A percentile compares a stretch with the other conserved stretches of the same genome.
Conservation (phyloP, 2,797 vertebrate genomes). For the Leuciscus waleckii region DNA sequence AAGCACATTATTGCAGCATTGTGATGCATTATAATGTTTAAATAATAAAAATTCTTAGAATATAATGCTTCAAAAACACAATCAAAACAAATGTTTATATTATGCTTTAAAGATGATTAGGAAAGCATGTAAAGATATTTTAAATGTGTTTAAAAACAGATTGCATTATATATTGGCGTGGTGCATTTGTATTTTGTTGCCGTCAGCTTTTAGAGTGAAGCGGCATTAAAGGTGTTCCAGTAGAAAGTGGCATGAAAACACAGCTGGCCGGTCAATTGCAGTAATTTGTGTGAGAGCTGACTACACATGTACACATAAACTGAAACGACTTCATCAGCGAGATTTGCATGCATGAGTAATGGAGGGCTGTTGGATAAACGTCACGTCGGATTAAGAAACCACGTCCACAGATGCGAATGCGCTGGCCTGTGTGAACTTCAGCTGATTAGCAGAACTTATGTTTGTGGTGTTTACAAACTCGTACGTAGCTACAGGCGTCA, state of each 20-base stretch:
- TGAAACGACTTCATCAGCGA: constrained; percentile 20
- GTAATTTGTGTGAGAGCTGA: constrained; percentile 32
- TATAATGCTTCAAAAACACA: neutral
- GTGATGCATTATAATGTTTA: neutral
- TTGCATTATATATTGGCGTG: neutral
- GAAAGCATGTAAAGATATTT: neutral
- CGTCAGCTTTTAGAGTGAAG: neutral
- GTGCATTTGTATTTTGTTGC: neutral
- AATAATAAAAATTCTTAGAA: too few relatives aligned
- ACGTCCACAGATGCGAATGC: neutral
- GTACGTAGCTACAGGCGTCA: neutral
- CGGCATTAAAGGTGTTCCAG: neutral
- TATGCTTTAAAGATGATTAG: neutral
- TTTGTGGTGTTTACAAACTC: constrained; percentile 2
- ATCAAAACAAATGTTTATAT: neutral
- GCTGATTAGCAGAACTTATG: constrained; percentile 11
- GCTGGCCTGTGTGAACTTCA: neutral
- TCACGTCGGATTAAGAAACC: neutral
- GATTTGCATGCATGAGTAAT: constrained; percentile 36
- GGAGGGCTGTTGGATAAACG: constrained; percentile 4
- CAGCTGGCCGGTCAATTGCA: constrained; percentile 26
- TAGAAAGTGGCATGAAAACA: constrained; percentile 19
- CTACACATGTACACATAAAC: constrained; percentile 32
- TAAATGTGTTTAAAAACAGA: neutral
- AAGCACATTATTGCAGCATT: neutral